Evolutionary conservation across 2,113 vertebrate genomes (phyloP).

Genomic region (Centropristis striata): DNA sequence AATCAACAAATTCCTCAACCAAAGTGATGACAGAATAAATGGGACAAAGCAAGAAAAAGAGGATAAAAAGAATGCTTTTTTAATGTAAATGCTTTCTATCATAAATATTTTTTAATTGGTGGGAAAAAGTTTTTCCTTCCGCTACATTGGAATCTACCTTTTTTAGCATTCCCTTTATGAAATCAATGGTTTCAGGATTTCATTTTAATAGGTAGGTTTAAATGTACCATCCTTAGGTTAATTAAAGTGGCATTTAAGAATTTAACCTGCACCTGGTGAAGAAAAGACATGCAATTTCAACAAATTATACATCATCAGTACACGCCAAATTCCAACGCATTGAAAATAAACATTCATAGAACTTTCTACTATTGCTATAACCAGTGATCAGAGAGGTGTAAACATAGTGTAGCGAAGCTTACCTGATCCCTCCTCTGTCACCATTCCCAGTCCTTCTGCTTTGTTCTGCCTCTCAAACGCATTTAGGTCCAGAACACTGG

Average conservation of each 20-base stretch:
- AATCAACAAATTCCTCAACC: slow-evolving; percentile 25
- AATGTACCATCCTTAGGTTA: not conserved
- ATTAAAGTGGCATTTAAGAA: not conserved
- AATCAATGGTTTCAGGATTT: not conserved
- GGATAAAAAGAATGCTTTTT: slow-evolving; percentile 1
- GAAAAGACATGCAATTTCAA: slow-evolving; percentile 1
- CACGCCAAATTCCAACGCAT: not conserved
- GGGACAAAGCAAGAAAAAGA: slow-evolving; percentile 41
- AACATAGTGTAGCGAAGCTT: slow-evolving; percentile 24
- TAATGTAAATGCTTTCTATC: not conserved
- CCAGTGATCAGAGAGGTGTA: not conserved
- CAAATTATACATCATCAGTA: not conserved
- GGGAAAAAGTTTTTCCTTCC: not conserved
- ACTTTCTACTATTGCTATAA: not conserved
- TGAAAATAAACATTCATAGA: too few relatives aligned
- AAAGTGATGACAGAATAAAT: slow-evolving; percentile 43
- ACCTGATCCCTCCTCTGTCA: slow-evolving; percentile 98
- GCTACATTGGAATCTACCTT: not conserved
- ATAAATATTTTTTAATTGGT: not conserved
- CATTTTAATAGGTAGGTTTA: not conserved
- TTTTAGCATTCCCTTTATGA: not conserved
- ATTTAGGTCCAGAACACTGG: slow-evolving; percentile 86
- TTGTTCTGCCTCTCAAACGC: slow-evolving; percentile 98
- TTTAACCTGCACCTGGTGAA: slow-evolving; percentile 15
- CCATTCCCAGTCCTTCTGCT: slow-evolving; percentile 97